Percentiles rank a stretch among this genome's conserved stretches.
Evolutionary conservation across 2,888 invertebrate genomes (phyloP).

Genomic region (Diadegma fenestrale): DNA sequence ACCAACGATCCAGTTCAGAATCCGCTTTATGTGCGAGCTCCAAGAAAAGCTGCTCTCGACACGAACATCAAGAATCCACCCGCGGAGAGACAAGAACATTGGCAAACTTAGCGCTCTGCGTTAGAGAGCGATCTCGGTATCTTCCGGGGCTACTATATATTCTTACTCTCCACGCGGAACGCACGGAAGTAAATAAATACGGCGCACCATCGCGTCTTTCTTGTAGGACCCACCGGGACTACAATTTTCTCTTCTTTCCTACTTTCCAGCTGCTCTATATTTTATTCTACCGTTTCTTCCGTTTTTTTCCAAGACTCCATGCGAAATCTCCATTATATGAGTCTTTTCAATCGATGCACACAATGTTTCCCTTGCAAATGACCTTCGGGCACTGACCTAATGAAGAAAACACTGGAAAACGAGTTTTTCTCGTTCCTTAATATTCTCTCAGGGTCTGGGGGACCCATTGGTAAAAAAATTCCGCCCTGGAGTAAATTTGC

Average conservation of each 20-base stretch:
- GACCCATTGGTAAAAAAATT: not conserved
- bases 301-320: not conserved
- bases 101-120: conserved; percentile 46
- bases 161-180: conserved; percentile 28
- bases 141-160: conserved; percentile 63
- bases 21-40: conserved; percentile 39
- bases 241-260: not conserved
- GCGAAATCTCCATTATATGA: not conserved
- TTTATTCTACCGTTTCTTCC: not conserved
- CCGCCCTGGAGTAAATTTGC: not conserved
- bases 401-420: not conserved
- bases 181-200: conserved; percentile 63
- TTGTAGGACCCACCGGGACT: conserved; percentile 12
- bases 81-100: conserved; percentile 42
- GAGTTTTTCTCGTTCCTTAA: not conserved
- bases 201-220: conserved; percentile 41
- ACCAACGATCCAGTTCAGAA: conserved; percentile 35
- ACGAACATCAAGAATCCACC: conserved; percentile 37
- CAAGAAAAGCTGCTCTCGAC: conserved; percentile 12
- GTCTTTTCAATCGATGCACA: not conserved
- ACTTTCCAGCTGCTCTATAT: not conserved
- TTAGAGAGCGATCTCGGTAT: conserved; percentile 61
- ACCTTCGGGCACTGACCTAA: not conserved
- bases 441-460: not conserved
- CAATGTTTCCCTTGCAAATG: not conserved